Conservation (phyloP, 2,888 invertebrate species). For the Dexiosoma caninum region DNA sequence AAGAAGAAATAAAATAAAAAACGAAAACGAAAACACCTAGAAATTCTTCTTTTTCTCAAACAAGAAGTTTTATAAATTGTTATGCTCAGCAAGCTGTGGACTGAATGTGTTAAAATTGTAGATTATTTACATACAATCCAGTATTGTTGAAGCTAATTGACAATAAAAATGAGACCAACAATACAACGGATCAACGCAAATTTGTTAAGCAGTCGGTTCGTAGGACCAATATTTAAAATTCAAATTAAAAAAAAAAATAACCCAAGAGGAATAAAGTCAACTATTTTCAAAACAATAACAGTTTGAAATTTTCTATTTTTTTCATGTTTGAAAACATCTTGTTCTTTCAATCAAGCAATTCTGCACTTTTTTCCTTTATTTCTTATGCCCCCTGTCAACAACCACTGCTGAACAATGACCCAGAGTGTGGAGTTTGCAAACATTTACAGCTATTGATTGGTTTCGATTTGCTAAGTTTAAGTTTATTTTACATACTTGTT, state of each 20-base stretch:
- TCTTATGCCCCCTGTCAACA: not conserved
- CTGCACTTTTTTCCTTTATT: not conserved
- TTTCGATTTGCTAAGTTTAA: constrained; percentile 28
- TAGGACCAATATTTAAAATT: not conserved
- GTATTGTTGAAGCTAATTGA: not conserved
- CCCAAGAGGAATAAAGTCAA: not conserved
- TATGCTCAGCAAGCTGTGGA: constrained; percentile 28
- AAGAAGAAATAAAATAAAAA: constrained; percentile 7
- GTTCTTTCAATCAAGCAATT: not conserved
- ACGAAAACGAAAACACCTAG: too few species aligned
- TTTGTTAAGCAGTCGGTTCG: not conserved
- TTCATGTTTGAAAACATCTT: too few species aligned
- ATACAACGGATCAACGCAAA: not conserved
- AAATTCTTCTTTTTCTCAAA: too few species aligned
- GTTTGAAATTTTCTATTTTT: too few species aligned
- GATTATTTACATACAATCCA: constrained; percentile 25
- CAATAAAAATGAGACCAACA: not conserved
- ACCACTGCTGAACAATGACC: not conserved
- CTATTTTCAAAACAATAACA: not conserved
- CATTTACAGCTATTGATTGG: constrained; percentile 24
- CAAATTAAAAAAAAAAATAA: not conserved
- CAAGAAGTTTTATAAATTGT: constrained; percentile 41
- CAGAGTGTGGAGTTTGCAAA: constrained; percentile 14
- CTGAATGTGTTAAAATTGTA: constrained; percentile 34
- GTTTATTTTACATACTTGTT: constrained; percentile 6